Base-by-base conservation (phyloP, 2,113 vertebrate species). In the Cottus gobio region DNA sequence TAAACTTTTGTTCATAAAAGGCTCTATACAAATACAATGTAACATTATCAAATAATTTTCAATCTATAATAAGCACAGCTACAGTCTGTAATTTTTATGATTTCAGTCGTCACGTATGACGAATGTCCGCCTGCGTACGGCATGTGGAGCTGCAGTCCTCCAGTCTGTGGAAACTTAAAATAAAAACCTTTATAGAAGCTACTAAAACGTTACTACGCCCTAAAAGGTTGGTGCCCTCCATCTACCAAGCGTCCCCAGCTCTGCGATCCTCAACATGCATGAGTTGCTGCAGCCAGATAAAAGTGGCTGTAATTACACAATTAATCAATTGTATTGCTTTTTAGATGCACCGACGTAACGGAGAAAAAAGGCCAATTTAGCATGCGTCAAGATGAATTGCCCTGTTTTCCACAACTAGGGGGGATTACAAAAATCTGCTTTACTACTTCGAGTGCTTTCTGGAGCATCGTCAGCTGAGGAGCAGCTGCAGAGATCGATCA, bases 271-370 rank as follows among this genome's bases (percentile, higher is more conserved):
- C 48, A 36, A 7, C 48, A 71, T 79, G 69, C 80, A 44, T 16
- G 64, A 76, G 66, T 72, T 75, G 63, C 44, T 62, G 80, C 77
- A 61, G 78, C 64, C 5, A 74, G 79, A 85, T 78, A 79, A 77
- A 75, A 79, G 66, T 68, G 64, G 67, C 76, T 73, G 70, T 92
- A 92, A 91, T 92, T 91, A 83, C 77, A 82, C 84, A 77, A 91
- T 91, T 88, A 89, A 93, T 91, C 91, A 91, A 78, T 91, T 30
- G 52, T 46, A 82, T 88, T 87, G 86, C 83, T 90, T 91, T 85
- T 76, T 64, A 67, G 79, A 91, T 80, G 72, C 79, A 75, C 75
- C 72, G 34, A 30, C 82, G 46, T 78, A 77, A 88, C 85, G 83
- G 82, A 79, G 86, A 77, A 77, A 71, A 82, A 28, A 28, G 56